Evolutionary conservation across 2,888 invertebrate genomes (phyloP).

Genomic region (Spisula subtruncata): DNA sequence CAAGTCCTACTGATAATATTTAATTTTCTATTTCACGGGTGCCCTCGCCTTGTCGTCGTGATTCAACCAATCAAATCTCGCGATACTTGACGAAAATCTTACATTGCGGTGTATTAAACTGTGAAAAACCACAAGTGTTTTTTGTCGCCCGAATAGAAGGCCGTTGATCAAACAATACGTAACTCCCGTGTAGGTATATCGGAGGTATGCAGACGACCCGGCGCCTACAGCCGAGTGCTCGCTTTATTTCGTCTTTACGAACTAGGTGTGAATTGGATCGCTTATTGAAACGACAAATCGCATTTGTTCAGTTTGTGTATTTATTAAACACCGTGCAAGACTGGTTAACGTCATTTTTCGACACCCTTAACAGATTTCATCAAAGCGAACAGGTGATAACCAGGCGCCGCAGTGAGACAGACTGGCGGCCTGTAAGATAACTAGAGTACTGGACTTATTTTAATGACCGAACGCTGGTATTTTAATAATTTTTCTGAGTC

Average conservation of each 20-base stretch:
- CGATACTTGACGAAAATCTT: slow-evolving; percentile 29
- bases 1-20: slow-evolving; percentile 48
- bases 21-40: slow-evolving; percentile 55
- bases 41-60: slow-evolving; percentile 29
- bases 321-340: slow-evolving; percentile 68
- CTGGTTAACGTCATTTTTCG: slow-evolving; percentile 62
- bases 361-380: slow-evolving; percentile 67
- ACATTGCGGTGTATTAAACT: slow-evolving; percentile 36
- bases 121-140: slow-evolving; percentile 51
- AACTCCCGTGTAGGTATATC: slow-evolving; percentile 44
- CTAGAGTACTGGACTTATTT: slow-evolving; percentile 37
- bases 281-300: slow-evolving; percentile 71
- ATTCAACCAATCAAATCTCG: slow-evolving; percentile 40
- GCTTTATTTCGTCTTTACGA: slow-evolving; percentile 61
- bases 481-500: slow-evolving; percentile 55
- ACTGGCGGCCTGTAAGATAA: slow-evolving; percentile 61
- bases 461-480: slow-evolving; percentile 46
- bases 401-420: slow-evolving; percentile 63
- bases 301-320: slow-evolving; percentile 68
- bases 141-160: slow-evolving; percentile 42
- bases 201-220: slow-evolving; percentile 74
- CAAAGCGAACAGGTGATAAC: slow-evolving; percentile 67
- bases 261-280: slow-evolving; percentile 78
- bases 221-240: slow-evolving; percentile 71
- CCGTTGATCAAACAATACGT: slow-evolving; percentile 48